Conservation (phyloP, 2,113 vertebrate species). For the Meleagris gallopavo region DNA sequence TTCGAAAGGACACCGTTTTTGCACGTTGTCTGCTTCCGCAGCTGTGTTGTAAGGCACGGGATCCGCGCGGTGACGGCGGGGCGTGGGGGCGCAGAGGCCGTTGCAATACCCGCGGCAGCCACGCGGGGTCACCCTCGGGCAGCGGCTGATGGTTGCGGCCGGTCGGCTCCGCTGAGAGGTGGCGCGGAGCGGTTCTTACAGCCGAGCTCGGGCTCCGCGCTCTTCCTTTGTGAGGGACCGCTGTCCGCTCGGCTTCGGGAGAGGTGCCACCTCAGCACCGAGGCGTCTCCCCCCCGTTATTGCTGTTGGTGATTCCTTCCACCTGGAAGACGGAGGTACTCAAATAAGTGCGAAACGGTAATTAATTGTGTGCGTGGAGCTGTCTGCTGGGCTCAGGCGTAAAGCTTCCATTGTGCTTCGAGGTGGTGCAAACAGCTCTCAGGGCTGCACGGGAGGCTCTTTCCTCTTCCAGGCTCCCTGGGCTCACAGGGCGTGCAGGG, state of each 20-base stretch:
- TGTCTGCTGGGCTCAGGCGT: too few relatives aligned
- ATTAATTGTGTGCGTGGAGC: neutral
- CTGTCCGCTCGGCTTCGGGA: neutral
- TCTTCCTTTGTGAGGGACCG: neutral
- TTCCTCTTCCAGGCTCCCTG: too few relatives aligned
- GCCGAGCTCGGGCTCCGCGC: too few relatives aligned
- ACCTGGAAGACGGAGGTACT: neutral
- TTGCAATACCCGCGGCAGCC: neutral
- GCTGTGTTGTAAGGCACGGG: accelerated
- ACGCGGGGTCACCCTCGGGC: neutral
- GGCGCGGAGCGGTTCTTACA: too few relatives aligned
- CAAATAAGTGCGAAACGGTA: neutral
- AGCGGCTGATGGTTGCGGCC: too few relatives aligned
- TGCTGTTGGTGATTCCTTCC: neutral
- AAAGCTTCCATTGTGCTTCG: too few relatives aligned
- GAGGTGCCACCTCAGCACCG: neutral
- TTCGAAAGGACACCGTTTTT: neutral
- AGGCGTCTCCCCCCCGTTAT: accelerated
- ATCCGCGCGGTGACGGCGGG: neutral
- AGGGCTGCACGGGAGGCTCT: too few relatives aligned
- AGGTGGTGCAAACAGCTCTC: too few relatives aligned
- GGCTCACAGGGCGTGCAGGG: too few relatives aligned
- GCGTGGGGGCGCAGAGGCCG: too few relatives aligned
- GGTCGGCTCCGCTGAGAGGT: too few relatives aligned
- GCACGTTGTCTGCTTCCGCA: neutral